These are phyloP conservation scores for Megastigmus dorsalis DNA, from an alignment of 2,888 invertebrate species.

Conservation along the genomic window DNA sequence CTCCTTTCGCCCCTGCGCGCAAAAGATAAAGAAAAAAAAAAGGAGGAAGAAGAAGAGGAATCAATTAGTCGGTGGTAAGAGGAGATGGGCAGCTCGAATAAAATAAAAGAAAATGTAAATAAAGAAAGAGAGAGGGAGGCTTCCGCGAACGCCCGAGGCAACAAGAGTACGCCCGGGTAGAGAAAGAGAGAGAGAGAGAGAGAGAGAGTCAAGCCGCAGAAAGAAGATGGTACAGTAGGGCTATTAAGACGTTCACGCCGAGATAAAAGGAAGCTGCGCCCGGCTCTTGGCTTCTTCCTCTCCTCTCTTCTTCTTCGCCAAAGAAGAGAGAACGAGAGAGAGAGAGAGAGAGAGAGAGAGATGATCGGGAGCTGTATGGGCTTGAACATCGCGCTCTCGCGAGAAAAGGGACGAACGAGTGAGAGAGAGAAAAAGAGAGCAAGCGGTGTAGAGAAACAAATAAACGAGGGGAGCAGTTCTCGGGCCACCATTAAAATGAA, in stretches of 20 bases:
- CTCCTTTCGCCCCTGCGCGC: background rate
- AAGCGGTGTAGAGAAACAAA: constrained; percentile 62
- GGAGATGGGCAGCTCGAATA: constrained; percentile 11
- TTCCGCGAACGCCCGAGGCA: constrained; percentile 41
- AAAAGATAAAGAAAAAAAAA: constrained; percentile 18
- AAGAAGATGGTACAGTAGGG: constrained; percentile 54
- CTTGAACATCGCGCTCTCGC: constrained; percentile 22
- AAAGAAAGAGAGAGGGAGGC: constrained; percentile 31
- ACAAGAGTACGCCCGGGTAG: background rate
- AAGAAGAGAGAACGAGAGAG: constrained; percentile 50
- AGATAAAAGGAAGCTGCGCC: constrained; percentile 61
- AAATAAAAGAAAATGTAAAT: constrained; percentile 53
- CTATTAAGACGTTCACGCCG: constrained; percentile 67
- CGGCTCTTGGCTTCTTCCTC: background rate
- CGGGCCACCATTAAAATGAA: constrained; percentile 74
- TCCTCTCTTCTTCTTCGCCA: background rate
- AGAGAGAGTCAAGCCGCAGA: constrained; percentile 20
- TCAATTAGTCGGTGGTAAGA: constrained; percentile 47
- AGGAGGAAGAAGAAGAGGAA: constrained; percentile 41
- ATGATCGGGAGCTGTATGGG: background rate
- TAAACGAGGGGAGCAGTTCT: constrained; percentile 62
- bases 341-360: constrained; percentile 44
- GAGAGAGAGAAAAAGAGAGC: constrained; percentile 47
- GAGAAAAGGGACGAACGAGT: constrained; percentile 54
- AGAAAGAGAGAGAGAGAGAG: constrained; percentile 17